Conservation (phyloP, 2,888 invertebrate genomes). For the Diarsia rubi region DNA sequence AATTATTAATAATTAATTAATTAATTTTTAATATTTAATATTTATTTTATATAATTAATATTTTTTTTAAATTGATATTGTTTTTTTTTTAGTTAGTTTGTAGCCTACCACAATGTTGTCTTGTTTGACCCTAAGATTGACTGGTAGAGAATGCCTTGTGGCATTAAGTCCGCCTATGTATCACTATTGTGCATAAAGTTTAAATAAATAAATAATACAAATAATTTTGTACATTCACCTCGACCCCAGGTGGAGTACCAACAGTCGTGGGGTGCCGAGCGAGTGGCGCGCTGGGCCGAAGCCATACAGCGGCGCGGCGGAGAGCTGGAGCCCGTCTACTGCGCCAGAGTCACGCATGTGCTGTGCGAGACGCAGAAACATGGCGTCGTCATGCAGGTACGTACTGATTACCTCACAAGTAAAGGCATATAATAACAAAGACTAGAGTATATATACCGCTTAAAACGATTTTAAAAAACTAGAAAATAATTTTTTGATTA, state of each 20-base stretch:
- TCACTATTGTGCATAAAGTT: too few relatives aligned
- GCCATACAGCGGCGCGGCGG: constrained; percentile 96
- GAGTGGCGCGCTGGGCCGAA: constrained; percentile 92
- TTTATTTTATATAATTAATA: too few relatives aligned
- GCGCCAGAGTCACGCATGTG: constrained; percentile 97
- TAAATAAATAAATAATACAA: too few relatives aligned
- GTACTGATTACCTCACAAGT: not conserved
- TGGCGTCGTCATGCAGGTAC: constrained; percentile 96
- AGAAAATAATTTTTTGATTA: not conserved
- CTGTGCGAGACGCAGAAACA: constrained; percentile 97
- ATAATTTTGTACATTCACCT: not conserved
- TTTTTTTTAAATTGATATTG: too few relatives aligned
- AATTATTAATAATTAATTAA: too few relatives aligned
- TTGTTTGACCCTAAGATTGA: too few relatives aligned
- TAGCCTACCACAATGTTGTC: too few relatives aligned
- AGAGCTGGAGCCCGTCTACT: constrained; percentile 96
- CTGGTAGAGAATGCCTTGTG: too few relatives aligned
- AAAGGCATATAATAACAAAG: not conserved
- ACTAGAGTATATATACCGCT: not conserved
- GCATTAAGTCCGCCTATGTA: too few relatives aligned
- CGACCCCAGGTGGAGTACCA: constrained; percentile 92
- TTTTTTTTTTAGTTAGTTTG: too few relatives aligned
- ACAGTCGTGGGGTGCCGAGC: constrained; percentile 91
- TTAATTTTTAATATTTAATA: too few relatives aligned
- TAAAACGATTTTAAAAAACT: not conserved